A percentile compares a stretch with the other conserved stretches of the same genome.
Conservation (phyloP, 2,113 vertebrate genomes). For the Oncorhynchus tshawytscha region DNA sequence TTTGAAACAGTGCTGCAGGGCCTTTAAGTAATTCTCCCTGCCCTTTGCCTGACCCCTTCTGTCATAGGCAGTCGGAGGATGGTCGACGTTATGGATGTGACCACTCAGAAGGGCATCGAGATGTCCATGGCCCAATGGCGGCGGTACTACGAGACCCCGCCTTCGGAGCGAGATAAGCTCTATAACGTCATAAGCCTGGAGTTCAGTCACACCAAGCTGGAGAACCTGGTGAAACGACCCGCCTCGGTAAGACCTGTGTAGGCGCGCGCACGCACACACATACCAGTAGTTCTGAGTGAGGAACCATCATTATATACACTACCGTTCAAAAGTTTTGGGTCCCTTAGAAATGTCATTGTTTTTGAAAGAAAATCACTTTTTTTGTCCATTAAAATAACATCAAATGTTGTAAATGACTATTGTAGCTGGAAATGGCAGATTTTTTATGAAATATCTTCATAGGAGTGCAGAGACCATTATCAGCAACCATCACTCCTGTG, state of each 20-base stretch:
- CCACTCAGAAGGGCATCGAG: constrained; percentile 95
- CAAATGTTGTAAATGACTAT: no score
- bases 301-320: no score
- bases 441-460: no score
- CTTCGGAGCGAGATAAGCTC: constrained; percentile 91
- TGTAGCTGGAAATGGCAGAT: no score
- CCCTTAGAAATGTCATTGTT: no score
- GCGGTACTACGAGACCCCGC: constrained; percentile 93
- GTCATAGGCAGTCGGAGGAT: constrained; percentile 88
- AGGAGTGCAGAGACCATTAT: no score
- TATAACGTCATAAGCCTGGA: constrained; percentile 99
- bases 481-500: no score
- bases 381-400: no score
- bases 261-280: neutral
- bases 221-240: constrained; percentile 94
- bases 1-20: neutral
- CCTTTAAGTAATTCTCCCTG: no score
- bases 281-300: no score
- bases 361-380: no score
- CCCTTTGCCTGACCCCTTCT: neutral
- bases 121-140: constrained; percentile 99
- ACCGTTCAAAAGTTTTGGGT: no score
- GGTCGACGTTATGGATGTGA: constrained; percentile 98
- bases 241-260: constrained; percentile 75
- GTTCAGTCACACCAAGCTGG: constrained; percentile 96